These are phyloP conservation scores for Baronia brevicornis DNA, from an alignment of 2,888 invertebrate genomes.

Conservation along the genomic window DNA sequence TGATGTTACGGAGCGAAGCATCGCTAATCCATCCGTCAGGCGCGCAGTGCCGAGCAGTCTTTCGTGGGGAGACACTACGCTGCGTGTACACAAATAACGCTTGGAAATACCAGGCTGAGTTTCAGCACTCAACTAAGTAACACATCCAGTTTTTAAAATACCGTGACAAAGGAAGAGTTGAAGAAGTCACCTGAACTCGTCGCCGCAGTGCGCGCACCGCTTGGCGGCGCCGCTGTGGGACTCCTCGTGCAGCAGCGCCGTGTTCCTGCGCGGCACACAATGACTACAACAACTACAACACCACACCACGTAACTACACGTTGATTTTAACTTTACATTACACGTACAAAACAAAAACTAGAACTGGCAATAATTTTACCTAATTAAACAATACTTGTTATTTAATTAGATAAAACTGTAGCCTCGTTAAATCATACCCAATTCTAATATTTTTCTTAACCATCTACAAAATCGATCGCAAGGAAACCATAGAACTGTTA, in stretches of 20 bases:
- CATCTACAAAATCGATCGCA: too few relatives aligned
- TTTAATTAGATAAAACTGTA: background rate
- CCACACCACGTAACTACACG: too few relatives aligned
- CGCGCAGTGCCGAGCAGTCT: background rate
- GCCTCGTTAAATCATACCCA: too few relatives aligned
- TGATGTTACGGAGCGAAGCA: background rate
- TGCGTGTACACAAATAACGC: background rate
- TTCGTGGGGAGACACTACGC: background rate
- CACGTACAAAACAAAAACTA: background rate
- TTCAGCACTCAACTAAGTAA: too few relatives aligned
- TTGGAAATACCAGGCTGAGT: background rate
- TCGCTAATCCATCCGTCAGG: background rate
- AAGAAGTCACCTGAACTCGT: constrained; percentile 43
- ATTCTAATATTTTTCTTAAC: too few relatives aligned
- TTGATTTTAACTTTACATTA: too few relatives aligned
- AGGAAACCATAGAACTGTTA: too few relatives aligned
- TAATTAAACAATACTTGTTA: background rate
- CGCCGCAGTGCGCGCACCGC: constrained; percentile 41
- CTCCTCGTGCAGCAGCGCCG: constrained; percentile 49
- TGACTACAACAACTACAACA: too few relatives aligned
- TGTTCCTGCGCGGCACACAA: constrained; percentile 30
- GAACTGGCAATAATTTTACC: background rate
- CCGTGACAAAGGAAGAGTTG: background rate
- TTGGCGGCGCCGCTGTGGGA: constrained; percentile 43
- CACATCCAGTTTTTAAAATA: background rate